Evolutionary conservation across 2,113 vertebrate genomes (phyloP), one percentile per base, ranked within the genome.

Genomic region (Macrotus californicus): DNA sequence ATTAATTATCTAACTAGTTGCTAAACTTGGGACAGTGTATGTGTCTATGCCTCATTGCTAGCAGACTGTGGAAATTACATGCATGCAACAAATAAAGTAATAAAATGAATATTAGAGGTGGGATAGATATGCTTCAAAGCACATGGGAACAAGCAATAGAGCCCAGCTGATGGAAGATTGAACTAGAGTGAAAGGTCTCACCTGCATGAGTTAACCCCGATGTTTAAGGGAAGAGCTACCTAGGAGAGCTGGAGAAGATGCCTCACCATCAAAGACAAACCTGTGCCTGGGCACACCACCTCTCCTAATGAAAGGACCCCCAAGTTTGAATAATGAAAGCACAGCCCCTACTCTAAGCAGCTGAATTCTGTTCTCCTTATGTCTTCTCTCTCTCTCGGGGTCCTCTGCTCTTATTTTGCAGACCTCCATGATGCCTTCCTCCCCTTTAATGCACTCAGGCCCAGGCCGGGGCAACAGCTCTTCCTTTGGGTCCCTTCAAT

Each of bases 401-500:
- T 69, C 56, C 36, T 88, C 66, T 56, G 92, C 10, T 79, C 39
- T 75, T 92, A 26, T 83, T 90, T 92, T 81, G 73, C 29, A 81
- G 88, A 34, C 43, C 48, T 50, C 14, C 43, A 82, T 9, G 16
- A 34, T 56, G 7, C n/a, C 24, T 89, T 59, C 36, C 21, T 91
- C 31, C 31, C 52, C 41, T 85, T 70, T 67, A 91, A 86, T 34
- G 3, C 50, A 31, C 29, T 66, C 56, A 94, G 76, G 26, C n/a
- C 34, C n/a, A 72, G 76, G 15, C 61, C 73, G 67, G 22, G 29
- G 87, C 48, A 69, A 36, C 24, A 89, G 24, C 26, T 26, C n/a
- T 84, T 76, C 46, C 69, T 92, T 85, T 94, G 94, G 36, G 76
- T 87, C 14, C 87, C 41, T 54, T 95, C 36, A 96, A 83, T 73